Percentiles rank a stretch among this genome's conserved stretches.
These are phyloP conservation scores for Bellardia pandia DNA, from an alignment of 2,888 invertebrate genomes.

Conservation along the genomic window DNA sequence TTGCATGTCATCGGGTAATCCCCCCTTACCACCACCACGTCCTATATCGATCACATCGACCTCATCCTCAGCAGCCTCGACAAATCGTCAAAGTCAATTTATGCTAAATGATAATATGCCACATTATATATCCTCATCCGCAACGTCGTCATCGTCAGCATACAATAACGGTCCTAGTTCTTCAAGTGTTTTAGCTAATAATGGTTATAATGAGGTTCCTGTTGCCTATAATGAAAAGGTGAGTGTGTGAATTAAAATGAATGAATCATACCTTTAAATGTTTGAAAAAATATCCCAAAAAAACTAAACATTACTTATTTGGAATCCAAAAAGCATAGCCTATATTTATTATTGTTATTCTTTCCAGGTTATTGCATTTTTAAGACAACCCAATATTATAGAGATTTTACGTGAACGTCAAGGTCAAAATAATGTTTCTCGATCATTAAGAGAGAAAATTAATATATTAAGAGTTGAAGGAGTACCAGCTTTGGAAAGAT, in stretches of 20 bases:
- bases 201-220: conserved; percentile 87
- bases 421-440: conserved; percentile 88
- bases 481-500: conserved; percentile 91
- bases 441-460: conserved; percentile 93
- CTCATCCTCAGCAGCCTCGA: conserved; percentile 74
- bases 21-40: conserved; percentile 90
- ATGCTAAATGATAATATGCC: conserved; percentile 65
- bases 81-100: conserved; percentile 74
- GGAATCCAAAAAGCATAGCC: no score
- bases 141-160: conserved; percentile 37
- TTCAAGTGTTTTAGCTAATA: conserved; percentile 59
- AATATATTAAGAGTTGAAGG: conserved; percentile 96
- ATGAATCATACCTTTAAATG: no score
- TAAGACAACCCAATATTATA: conserved; percentile 96
- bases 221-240: conserved; percentile 97
- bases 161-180: conserved; percentile 63
- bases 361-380: conserved; percentile 93
- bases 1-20: conserved; percentile 87
- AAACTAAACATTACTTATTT: no score
- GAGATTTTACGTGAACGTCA: conserved; percentile 94
- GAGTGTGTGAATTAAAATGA: conserved; percentile 17
- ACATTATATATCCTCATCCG: conserved; percentile 39
- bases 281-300: no score
- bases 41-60: conserved; percentile 83
- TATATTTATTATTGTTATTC: not conserved